Base-by-base conservation (phyloP, 2,113 vertebrate species). In the Spheniscus mendiculus region DNA sequence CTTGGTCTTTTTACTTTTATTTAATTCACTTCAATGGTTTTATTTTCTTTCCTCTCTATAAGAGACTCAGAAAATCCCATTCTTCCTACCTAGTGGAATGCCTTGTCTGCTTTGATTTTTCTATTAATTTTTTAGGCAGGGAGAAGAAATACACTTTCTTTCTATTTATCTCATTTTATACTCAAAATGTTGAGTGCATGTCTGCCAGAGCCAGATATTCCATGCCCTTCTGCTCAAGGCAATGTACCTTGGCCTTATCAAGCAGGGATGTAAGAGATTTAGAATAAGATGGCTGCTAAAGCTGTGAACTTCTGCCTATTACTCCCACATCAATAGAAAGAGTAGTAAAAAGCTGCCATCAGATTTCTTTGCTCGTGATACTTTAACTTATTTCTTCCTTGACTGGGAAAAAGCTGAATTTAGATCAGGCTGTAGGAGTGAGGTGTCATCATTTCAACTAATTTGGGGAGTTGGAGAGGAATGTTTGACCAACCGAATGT, bases 121-220 rank as follows among this genome's bases (percentile, higher is more conserved):
- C 20, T 27, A 2, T 36, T 49, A 0, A 1, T 23, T 56, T 21
- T 47, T 73, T 20, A 8, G 9, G 42, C 0, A 2, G 15, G 32
- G 9, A n/a, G 10, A 19, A 88, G 2, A 80, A 91, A 69, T 34
- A 79, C 0, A 1, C 26, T 47, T 67, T 80, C 42, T 70, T 78
- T 36, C 5, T 62, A 89, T 87, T 58, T 83, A 49, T 27, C 63
- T 65, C 34, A 58, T 62, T 91, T 94, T 81, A 70, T 26, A 63
- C 67, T 62, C 30, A 36, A 65, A 62, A 92, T 0, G 0, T 8
- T 53, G 83, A 89, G 44, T 30, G 56, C 25, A 12, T 12, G 6
- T 86, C 50, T 89, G 63, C 63, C 77, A 81, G 59, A 84, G 47
- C n/a, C 22, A 90, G 72, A 78, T 71, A 73, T 9, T 62, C 32